Percentiles rank a stretch among this genome's conserved stretches.
These are phyloP conservation scores for Anhinga rufa DNA, from an alignment of 2,113 vertebrate genomes.

Conservation along the genomic window DNA sequence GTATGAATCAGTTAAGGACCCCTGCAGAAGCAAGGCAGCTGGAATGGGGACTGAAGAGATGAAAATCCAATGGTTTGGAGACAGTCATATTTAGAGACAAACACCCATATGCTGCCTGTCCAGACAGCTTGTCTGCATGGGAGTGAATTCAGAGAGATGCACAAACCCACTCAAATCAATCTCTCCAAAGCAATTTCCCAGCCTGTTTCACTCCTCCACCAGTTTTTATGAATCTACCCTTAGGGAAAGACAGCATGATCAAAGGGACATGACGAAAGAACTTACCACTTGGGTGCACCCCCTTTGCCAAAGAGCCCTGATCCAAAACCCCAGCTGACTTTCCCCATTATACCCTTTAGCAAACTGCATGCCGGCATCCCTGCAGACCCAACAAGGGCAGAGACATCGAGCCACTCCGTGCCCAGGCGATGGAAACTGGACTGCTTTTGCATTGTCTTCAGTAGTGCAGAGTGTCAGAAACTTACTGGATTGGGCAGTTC, in stretches of 20 bases:
- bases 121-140: slow-evolving; percentile 19
- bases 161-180: slow-evolving; percentile 36
- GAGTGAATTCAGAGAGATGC: slow-evolving; percentile 41
- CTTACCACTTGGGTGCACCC: slow-evolving; percentile 70
- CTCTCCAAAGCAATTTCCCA: slow-evolving; percentile 41
- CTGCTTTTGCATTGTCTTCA: background rate
- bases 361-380: background rate
- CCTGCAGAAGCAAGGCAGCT: background rate
- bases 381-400: background rate
- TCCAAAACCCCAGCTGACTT: slow-evolving; percentile 24
- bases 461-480: slow-evolving; percentile 19
- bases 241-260: slow-evolving; percentile 19
- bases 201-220: slow-evolving; percentile 32
- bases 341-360: background rate
- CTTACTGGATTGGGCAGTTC: slow-evolving; percentile 94
- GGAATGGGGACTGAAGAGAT: background rate
- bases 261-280: slow-evolving; percentile 55
- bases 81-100: slow-evolving; percentile 25
- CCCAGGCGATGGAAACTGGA: background rate
- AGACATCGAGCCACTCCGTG: background rate
- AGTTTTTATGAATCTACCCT: slow-evolving; percentile 11
- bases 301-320: slow-evolving; percentile 40
- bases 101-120: background rate
- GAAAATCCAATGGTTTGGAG: slow-evolving; percentile 4
- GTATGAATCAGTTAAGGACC: background rate